Evolutionary conservation across 2,113 vertebrate genomes (phyloP), one percentile per base, ranked within the genome.

Genomic region (Lophotis ruficrista): DNA sequence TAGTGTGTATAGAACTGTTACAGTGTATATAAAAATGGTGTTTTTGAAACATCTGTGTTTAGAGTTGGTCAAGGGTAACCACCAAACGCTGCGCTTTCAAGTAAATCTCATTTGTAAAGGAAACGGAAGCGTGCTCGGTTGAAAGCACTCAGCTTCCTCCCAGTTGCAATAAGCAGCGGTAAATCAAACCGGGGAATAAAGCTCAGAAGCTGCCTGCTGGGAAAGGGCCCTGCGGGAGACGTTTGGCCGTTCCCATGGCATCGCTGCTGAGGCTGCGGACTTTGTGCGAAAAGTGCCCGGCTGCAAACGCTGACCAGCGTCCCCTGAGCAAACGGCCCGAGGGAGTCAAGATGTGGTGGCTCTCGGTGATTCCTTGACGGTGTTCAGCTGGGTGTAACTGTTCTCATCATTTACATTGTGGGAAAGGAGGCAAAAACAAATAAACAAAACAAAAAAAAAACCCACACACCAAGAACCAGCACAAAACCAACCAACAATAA

Each of bases 191-290:
- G 3, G 8, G 21, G 25, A 71, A 12, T 7, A 51, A 69, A 76
- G 28, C 61, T 58, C 8, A 11, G 51, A n/a, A 56, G 37, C 38
- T 14, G 14, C 13, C n/a, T 61, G 50, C 65, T 43, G 56, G 62
- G 30, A 57, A 51, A 9, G 33, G 25, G 6, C 50, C 31, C 37
- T 23, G 28, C 4, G 14, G 37, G 57, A 51, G 66, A 8, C 4
- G 1, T 37, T 14, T 25, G 75, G 47, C 25, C 1, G 0, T 31
- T 28, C 41, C 47, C 24, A 0, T 12, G 6, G 16, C 31, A 20
- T 48, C 4, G 4, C 31, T 30, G 41, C 10, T 4, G 21, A 30
- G 30, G 47, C 19, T 14, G 2, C 24, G 28, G 54, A 17, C 23
- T 62, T 51, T 5, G 12, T 21, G 47, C 68, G 31, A 56, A 60